Evolutionary conservation across 2,113 vertebrate species (phyloP), one percentile per base, ranked within the genome.

Genomic region (Parus major): DNA sequence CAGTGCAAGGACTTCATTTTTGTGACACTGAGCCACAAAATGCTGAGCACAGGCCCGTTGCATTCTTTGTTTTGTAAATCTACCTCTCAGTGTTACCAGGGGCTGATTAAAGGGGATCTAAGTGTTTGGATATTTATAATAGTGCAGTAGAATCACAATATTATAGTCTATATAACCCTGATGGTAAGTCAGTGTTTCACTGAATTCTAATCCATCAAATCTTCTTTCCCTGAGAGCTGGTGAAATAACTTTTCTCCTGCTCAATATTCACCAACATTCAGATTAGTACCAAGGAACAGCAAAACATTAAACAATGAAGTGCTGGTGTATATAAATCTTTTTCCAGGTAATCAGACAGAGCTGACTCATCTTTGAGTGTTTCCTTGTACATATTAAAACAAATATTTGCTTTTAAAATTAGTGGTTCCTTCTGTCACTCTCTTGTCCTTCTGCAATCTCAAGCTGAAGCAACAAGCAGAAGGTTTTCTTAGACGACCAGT

Each of bases 321-420:
- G 31, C 44, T 90, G 42, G 56, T 78, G 59, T 61, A 72, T 84
- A 31, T 47, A 79, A 90, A 59, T 13, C 20, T 81, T 91, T 80
- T 86, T 70, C 33, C 65, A 64, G 64, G 53, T 85, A 90, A 87
- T 35, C 75, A 84, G 42, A 35, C 88, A 82, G 86, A 92, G 55
- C 27, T 81, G 71, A 82, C 42, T 90, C 35, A 44, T 76, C 86
- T 91, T 35, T 59, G 41, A 86, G 68, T 86, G 78, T 90, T 81
- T 95, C 88, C 86, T 90, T 90, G 75, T 64, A 73, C 31, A 73
- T 17, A 79, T n/a, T 69, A 82, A 89, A 94, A 68, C 8, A 68
- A 91, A 61, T 24, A 33, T 60, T 60, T 88, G 36, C 41, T 84
- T 88, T 88, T 89, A 90, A 90, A 86, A 65, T 41, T 56, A 64